These are phyloP conservation scores for Globicephala melas DNA, from an alignment of 2,113 vertebrate species.

Conservation along the genomic window DNA sequence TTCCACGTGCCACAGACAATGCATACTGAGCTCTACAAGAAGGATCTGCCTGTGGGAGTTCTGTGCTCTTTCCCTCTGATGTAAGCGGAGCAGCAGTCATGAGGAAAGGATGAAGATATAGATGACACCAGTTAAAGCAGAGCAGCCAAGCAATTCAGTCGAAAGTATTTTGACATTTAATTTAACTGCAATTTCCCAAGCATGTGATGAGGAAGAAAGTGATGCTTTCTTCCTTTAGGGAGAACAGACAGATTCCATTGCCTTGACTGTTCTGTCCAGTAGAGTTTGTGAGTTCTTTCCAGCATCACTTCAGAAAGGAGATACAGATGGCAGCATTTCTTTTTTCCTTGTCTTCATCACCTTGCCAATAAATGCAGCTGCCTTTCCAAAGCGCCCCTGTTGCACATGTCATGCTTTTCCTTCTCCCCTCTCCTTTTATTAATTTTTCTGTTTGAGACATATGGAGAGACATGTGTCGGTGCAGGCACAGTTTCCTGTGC, in stretches of 20 bases:
- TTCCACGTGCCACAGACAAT: background rate
- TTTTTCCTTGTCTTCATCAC: slow-evolving; percentile 4
- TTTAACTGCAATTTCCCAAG: slow-evolving; percentile 29
- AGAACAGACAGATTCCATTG: background rate
- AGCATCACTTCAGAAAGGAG: slow-evolving; percentile 17
- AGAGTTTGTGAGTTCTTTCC: background rate
- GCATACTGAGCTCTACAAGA: background rate
- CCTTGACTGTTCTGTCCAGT: background rate
- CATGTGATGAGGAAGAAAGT: background rate
- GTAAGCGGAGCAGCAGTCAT: background rate
- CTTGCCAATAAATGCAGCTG: slow-evolving; percentile 42
- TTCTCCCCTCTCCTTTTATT: background rate
- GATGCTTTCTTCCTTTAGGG: background rate
- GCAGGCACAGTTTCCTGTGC: background rate
- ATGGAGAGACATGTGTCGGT: background rate
- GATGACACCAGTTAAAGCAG: background rate
- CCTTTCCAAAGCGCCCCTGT: slow-evolving; percentile 9
- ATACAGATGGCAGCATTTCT: slow-evolving; percentile 37
- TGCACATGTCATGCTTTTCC: background rate
- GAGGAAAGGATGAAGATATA: background rate
- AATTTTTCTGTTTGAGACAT: slow-evolving; percentile 42
- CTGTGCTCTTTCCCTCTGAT: background rate
- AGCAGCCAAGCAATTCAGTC: background rate
- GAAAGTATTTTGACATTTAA: slow-evolving; percentile 50
- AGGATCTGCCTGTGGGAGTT: background rate